These are phyloP conservation scores for Oncorhynchus mykiss DNA, from an alignment of 2,113 vertebrate species.

Conservation along the genomic window DNA sequence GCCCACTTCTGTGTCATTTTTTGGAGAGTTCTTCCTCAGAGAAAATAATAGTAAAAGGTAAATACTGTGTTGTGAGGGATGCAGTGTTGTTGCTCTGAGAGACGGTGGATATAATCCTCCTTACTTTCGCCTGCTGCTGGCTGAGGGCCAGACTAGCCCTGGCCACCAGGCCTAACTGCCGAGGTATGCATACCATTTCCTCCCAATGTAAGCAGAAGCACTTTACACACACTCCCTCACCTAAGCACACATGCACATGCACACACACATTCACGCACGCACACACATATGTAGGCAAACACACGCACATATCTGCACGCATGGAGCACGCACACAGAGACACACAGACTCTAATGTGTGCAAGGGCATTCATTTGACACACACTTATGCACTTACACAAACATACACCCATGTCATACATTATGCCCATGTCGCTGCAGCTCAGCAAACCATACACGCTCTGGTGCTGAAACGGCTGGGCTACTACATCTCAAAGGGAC, in stretches of 20 bases:
- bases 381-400: not conserved
- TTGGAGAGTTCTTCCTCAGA: constrained; percentile 16
- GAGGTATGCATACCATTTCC: constrained; percentile 69
- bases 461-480: not conserved
- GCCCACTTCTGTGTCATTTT: not conserved
- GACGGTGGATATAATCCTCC: constrained; percentile 28
- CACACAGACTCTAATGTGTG: not conserved
- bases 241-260: not conserved
- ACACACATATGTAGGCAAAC: not conserved
- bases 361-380: not conserved
- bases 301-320: not conserved
- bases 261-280: not conserved
- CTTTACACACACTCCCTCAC: constrained; percentile 13
- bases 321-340: not conserved
- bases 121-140: constrained; percentile 20
- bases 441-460: too few species aligned
- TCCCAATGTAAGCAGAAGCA: constrained; percentile 63
- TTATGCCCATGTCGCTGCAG: too few species aligned
- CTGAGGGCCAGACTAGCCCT: constrained; percentile 38
- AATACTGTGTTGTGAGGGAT: not conserved
- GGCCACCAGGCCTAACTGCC: constrained; percentile 41
- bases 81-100: not conserved
- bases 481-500: not conserved
- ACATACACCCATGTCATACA: not conserved
- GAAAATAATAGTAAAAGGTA: not conserved